A percentile compares a stretch with the other conserved stretches of the same genome.
phyloP scores from a whole-genome alignment of 2,113 vertebrate species.

The Amphiprion ocellaris region DNA sequence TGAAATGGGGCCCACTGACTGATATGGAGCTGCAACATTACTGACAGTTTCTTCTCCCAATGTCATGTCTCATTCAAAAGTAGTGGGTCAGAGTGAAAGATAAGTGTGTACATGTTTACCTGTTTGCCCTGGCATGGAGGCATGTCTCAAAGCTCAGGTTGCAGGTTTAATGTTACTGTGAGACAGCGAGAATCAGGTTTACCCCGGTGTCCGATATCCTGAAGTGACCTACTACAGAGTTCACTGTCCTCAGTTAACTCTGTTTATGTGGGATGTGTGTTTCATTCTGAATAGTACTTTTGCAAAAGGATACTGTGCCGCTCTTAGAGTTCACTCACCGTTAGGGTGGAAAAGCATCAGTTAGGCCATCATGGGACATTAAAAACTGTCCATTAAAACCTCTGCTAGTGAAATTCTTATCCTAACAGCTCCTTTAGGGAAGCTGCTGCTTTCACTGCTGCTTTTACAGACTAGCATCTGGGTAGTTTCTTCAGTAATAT shows the following conservation, averaged over 20 bases:
- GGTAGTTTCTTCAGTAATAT: neutral
- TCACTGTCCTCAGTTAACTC: neutral
- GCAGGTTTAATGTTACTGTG: constrained; percentile 32
- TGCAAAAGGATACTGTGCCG: neutral
- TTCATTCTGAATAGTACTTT: neutral
- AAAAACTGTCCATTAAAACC: constrained; percentile 37
- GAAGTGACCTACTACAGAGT: neutral
- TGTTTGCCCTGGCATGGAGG: constrained; percentile 25
- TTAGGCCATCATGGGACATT: neutral
- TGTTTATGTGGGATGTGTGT: neutral
- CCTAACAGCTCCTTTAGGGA: constrained; percentile 6
- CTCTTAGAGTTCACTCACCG: neutral
- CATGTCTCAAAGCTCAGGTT: constrained; percentile 9
- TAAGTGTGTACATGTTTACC: neutral
- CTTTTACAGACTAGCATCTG: constrained; percentile 5
- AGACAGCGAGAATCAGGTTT: constrained; percentile 3
- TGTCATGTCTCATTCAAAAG: neutral
- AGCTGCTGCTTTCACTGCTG: constrained; percentile 12
- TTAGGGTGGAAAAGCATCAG: neutral
- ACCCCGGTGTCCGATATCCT: constrained; percentile 15
- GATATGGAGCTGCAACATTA: too few relatives aligned
- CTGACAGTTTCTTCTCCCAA: too few relatives aligned
- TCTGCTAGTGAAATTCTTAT: constrained; percentile 11
- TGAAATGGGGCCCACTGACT: neutral
- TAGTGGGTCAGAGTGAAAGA: neutral